These are phyloP conservation scores for Leptinotarsa defecta DNA, from an alignment of 1,140 invertebrate species.

Conservation along the genomic window DNA sequence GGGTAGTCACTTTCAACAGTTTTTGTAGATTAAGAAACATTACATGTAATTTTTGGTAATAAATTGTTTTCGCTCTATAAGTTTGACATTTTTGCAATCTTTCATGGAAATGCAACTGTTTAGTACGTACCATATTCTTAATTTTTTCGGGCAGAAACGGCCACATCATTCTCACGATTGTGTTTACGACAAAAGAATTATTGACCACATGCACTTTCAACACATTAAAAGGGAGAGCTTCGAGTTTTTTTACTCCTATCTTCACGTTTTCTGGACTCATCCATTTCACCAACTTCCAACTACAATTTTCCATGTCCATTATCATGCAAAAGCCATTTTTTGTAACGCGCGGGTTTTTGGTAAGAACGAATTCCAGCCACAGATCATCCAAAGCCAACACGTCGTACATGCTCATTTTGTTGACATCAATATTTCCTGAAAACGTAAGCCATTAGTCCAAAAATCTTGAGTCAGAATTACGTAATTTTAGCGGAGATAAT, in stretches of 20 bases:
- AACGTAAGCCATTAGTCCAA: no score
- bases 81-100: background rate
- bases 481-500: no score
- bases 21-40: no score
- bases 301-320: constrained; percentile 51
- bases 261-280: constrained; percentile 51
- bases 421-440: constrained; percentile 37
- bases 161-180: constrained; percentile 44
- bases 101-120: no score
- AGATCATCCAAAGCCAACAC: constrained; percentile 36
- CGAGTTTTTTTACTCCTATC: constrained; percentile 47
- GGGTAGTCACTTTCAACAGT: no score
- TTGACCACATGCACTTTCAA: constrained; percentile 50
- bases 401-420: constrained; percentile 35
- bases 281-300: constrained; percentile 52
- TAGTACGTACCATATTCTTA: constrained; percentile 46
- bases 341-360: constrained; percentile 29
- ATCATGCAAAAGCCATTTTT: constrained; percentile 53
- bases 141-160: constrained; percentile 47
- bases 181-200: constrained; percentile 39
- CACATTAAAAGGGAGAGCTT: constrained; percentile 46
- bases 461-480: no score
- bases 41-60: no score
- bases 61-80: no score
- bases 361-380: constrained; percentile 33